Percentiles rank a stretch among this genome's conserved stretches.
Evolutionary conservation across 2,113 vertebrate species (phyloP).

Genomic region (Machaerirhynchus nigripectus): DNA sequence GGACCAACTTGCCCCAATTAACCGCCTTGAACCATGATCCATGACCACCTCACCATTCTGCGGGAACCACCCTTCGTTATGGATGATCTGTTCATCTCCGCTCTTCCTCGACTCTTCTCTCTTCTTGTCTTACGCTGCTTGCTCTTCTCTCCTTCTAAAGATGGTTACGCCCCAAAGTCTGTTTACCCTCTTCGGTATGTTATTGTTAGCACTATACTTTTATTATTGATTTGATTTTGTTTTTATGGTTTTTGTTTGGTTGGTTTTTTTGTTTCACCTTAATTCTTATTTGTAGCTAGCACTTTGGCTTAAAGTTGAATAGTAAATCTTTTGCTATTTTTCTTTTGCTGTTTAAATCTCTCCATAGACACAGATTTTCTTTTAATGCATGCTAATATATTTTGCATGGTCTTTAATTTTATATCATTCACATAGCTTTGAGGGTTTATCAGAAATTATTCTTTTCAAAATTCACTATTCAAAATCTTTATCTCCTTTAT

Average conservation of each 20-base stretch:
- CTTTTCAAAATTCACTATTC: constrained; percentile 87
- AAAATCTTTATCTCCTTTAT: constrained; percentile 84
- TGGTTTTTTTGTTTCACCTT: constrained; percentile 74
- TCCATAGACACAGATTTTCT: constrained; percentile 83
- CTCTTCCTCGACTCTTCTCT: constrained; percentile 99
- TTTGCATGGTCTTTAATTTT: constrained; percentile 91
- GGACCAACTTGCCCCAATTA: constrained; percentile 97
- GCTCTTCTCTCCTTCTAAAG: constrained; percentile 91
- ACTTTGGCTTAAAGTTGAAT: constrained; percentile 97
- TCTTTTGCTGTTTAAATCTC: constrained; percentile 78
- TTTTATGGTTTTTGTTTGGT: neutral
- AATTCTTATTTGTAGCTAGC: constrained; percentile 99
- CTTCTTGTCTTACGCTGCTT: constrained; percentile 99
- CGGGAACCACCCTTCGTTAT: constrained; percentile 99
- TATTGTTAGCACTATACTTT: constrained; percentile 94
- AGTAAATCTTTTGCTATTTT: constrained; percentile 87
- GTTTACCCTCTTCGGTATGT: constrained; percentile 93
- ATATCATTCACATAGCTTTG: constrained; percentile 87
- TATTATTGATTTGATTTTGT: constrained; percentile 17
- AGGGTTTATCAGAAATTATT: constrained; percentile 88
- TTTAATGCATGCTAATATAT: constrained; percentile 89
- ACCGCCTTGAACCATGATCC: constrained; percentile 96
- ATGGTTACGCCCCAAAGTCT: constrained; percentile 92
- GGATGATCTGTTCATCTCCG: constrained; percentile 99
- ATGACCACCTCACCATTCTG: constrained; percentile 99